phyloP scores from a whole-genome alignment of 2,797 vertebrate species.

The Coregonus ussuriensis region DNA sequence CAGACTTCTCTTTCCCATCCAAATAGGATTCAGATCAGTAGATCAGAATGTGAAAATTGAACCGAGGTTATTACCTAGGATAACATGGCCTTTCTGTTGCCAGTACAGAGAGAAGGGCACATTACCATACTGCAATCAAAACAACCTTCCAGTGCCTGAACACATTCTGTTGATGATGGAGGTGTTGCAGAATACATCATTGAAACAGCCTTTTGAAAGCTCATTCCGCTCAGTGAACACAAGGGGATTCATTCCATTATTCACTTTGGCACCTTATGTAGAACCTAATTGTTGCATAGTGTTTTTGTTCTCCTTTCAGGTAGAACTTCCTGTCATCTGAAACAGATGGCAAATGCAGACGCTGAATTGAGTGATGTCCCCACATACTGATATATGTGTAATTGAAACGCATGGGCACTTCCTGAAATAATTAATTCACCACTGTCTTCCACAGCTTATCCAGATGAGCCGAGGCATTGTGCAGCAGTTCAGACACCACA shows the following conservation, averaged over 20 bases:
- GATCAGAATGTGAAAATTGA: neutral
- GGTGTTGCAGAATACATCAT: neutral
- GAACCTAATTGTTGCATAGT: neutral
- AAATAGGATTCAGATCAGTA: neutral
- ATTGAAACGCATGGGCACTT: neutral
- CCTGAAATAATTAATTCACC: neutral
- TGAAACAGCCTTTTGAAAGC: neutral
- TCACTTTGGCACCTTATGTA: neutral
- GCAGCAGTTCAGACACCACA: neutral
- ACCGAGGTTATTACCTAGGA: neutral
- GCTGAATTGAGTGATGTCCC: neutral
- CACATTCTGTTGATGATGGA: neutral
- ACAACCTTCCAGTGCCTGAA: neutral
- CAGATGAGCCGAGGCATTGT: neutral
- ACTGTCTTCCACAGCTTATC: slow-evolving; percentile 1
- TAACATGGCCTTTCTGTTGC: neutral
- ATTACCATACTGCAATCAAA: neutral
- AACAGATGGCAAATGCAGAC: slow-evolving; percentile 1
- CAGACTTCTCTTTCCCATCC: neutral
- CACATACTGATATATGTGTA: neutral
- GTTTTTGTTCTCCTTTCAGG: neutral
- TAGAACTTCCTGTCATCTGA: neutral
- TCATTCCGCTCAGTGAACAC: neutral
- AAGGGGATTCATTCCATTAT: neutral
- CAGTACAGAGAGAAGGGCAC: neutral